Conservation (phyloP, 1,140 invertebrate genomes). For the Chironomus striatipennis region DNA sequence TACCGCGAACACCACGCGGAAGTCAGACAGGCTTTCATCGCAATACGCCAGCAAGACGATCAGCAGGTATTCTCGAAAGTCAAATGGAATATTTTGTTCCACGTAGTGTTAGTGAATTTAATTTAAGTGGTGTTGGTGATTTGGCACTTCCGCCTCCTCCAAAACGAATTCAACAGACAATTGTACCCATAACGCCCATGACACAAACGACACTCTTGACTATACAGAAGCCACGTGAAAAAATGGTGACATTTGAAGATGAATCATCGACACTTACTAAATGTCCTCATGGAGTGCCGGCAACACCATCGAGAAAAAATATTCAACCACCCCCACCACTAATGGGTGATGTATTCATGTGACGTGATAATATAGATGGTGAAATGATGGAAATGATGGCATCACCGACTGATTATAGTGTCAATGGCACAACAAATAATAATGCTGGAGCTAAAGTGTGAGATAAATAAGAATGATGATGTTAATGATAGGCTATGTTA, state of each 20-base stretch:
- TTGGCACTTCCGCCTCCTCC: conserved; percentile 44
- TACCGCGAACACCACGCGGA: conserved; percentile 32
- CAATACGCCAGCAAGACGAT: conserved; percentile 52
- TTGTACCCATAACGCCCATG: conserved; percentile 33
- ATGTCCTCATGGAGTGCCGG: conserved; percentile 38
- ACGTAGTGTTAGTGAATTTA: conserved; percentile 70
- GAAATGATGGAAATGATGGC: not conserved
- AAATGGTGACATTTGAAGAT: conserved; percentile 76
- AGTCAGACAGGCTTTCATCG: conserved; percentile 47
- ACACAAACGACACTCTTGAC: conserved; percentile 36
- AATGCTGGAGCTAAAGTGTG: not conserved
- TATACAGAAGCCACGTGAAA: conserved; percentile 50
- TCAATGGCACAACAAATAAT: not conserved
- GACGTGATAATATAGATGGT: conserved; percentile 38
- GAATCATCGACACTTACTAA: conserved; percentile 43
- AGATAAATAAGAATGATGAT: not conserved
- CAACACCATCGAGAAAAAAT: conserved; percentile 41
- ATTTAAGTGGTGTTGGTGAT: conserved; percentile 53
- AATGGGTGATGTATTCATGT: conserved; percentile 54
- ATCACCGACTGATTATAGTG: conserved; percentile 12
- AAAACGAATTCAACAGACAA: conserved; percentile 34
- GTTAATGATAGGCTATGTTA: not conserved
- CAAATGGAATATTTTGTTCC: conserved; percentile 74
- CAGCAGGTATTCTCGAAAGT: conserved; percentile 49
- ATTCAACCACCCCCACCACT: conserved; percentile 30